phyloP scores from a whole-genome alignment of 2,888 invertebrate species.

The Mythimna albipuncta region DNA sequence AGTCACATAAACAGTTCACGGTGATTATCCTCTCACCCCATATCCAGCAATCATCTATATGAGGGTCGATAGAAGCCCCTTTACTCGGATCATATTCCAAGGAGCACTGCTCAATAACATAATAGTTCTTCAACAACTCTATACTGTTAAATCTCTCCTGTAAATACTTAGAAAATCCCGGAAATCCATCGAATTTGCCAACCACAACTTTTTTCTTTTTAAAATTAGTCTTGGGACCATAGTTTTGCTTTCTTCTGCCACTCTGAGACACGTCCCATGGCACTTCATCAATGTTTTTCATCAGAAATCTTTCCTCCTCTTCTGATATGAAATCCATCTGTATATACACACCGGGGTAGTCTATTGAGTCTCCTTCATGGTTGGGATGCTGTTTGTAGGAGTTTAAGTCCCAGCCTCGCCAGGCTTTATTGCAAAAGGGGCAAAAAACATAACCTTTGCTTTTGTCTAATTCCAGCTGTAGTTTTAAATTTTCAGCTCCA shows the following conservation, averaged over 20 bases:
- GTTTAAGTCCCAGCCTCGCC: slow-evolving; percentile 93
- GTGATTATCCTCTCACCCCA: slow-evolving; percentile 99
- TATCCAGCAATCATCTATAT: slow-evolving; percentile 99
- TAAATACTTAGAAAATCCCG: slow-evolving; percentile 94
- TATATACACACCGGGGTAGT: slow-evolving; percentile 93
- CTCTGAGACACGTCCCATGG: slow-evolving; percentile 98
- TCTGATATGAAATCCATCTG: slow-evolving; percentile 93
- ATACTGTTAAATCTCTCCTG: slow-evolving; percentile 93
- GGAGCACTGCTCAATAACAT: slow-evolving; percentile 98
- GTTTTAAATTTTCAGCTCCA: slow-evolving; percentile 82
- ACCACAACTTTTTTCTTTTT: slow-evolving; percentile 96
- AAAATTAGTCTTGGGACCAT: slow-evolving; percentile 99
- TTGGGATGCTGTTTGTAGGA: slow-evolving; percentile 92
- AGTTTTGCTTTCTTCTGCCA: slow-evolving; percentile 99
- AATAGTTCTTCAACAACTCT: slow-evolving; percentile 92
- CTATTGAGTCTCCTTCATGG: slow-evolving; percentile 91
- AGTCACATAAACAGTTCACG: slow-evolving; percentile 95
- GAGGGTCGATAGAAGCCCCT: slow-evolving; percentile 99
- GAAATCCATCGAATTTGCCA: slow-evolving; percentile 97
- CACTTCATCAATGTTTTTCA: slow-evolving; percentile 93
- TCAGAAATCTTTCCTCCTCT: slow-evolving; percentile 92
- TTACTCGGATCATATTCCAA: slow-evolving; percentile 96
- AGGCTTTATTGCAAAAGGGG: slow-evolving; percentile 93
- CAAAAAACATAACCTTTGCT: slow-evolving; percentile 94
- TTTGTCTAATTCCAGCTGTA: slow-evolving; percentile 84